These are phyloP conservation scores for Mixornis gularis DNA, from an alignment of 2,113 vertebrate species.

Conservation along the genomic window DNA sequence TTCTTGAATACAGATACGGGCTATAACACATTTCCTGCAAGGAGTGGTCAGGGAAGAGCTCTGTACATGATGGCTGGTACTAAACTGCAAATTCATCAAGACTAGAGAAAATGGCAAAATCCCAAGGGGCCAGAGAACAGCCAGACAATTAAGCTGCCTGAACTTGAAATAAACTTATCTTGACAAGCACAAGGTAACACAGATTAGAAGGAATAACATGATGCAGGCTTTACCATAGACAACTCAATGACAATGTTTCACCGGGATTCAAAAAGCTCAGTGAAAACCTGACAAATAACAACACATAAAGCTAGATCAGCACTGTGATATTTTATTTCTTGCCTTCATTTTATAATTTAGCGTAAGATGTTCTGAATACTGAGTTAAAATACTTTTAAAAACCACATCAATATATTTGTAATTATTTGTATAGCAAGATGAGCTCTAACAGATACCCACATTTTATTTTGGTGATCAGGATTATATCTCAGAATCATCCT, in stretches of 20 bases:
- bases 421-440: not conserved
- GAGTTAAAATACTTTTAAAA: not conserved
- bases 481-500: not conserved
- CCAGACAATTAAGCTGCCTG: not conserved
- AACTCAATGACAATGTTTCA: not conserved
- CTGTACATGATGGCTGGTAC: not conserved
- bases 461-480: not conserved
- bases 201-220: not conserved
- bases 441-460: not conserved
- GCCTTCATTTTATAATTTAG: not conserved
- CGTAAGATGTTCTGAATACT: not conserved
- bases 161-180: not conserved
- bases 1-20: not conserved
- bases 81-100: not conserved
- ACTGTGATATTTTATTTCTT: not conserved
- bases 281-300: not conserved
- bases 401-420: not conserved
- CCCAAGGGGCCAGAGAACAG: not conserved
- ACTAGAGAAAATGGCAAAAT: not conserved
- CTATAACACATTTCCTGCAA: not conserved
- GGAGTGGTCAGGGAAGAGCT: not conserved
- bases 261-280: not conserved
- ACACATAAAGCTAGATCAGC: not conserved
- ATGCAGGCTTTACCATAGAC: not conserved
- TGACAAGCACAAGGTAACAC: constrained; percentile 25